Conservation (phyloP, 35 echinoderm and acorn worm species). For the Patiria miniata region DNA sequence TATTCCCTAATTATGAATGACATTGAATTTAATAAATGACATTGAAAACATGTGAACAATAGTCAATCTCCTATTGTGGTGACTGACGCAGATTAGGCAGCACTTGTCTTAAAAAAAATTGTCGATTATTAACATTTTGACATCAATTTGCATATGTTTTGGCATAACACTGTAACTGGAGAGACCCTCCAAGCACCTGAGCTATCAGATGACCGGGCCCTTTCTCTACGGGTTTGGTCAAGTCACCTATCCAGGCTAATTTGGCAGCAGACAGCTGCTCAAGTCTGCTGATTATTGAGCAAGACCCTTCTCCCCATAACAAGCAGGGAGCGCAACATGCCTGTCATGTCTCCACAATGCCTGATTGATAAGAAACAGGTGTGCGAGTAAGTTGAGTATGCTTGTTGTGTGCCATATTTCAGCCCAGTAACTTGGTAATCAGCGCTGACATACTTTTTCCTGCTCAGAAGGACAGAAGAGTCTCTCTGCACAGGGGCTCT, state of each 20-base stretch:
- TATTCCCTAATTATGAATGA: too few species aligned
- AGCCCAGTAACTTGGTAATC: conserved; percentile 2
- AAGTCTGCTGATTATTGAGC: conserved; percentile 20
- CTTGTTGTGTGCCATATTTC: not conserved
- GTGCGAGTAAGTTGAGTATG: not conserved
- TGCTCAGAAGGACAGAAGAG: conserved; percentile 13
- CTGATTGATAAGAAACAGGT: conserved; percentile 28
- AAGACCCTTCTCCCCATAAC: not conserved
- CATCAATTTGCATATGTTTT: too few species aligned
- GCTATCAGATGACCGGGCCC: conserved; percentile 20
- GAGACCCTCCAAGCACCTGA: not conserved
- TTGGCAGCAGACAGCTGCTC: conserved; percentile 32
- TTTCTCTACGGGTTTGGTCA: too few species aligned
- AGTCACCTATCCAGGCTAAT: conserved; percentile 21
- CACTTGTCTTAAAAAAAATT: too few species aligned
- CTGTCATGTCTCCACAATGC: conserved; percentile 5
- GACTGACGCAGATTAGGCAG: too few species aligned
- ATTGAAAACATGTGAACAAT: too few species aligned
- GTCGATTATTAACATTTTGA: too few species aligned
- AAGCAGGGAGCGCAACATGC: not conserved
- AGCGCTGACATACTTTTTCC: conserved; percentile 16
- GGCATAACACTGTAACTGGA: not conserved
- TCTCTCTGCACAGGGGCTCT: not conserved
- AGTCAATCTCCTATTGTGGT: too few species aligned
- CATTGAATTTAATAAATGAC: too few species aligned